phyloP scores from a whole-genome alignment of 2,113 vertebrate genomes.

The Phalacrocorax aristotelis region DNA sequence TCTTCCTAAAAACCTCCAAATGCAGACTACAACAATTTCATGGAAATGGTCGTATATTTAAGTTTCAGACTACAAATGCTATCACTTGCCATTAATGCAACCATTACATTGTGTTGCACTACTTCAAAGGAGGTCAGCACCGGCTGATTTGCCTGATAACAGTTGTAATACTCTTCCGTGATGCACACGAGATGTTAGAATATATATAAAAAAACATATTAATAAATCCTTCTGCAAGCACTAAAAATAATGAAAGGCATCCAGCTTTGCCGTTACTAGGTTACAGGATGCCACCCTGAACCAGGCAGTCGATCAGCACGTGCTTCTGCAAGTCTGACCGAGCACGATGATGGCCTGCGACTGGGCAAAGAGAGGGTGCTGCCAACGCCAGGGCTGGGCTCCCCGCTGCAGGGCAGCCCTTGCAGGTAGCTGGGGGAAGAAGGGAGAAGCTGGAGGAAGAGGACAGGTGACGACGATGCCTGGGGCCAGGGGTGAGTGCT shows the following conservation, averaged over 20 bases:
- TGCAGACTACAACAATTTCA: background rate
- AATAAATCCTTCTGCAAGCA: background rate
- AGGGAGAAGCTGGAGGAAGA: background rate
- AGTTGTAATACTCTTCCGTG: background rate
- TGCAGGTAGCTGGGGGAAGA: background rate
- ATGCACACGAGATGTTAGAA: background rate
- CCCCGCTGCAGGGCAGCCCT: background rate
- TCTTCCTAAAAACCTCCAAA: background rate
- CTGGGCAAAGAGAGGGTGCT: background rate
- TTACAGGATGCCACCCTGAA: background rate
- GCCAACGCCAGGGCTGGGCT: background rate
- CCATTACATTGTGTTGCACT: background rate
- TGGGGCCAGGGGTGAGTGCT: background rate
- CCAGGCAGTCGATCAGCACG: accelerated
- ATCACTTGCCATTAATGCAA: background rate
- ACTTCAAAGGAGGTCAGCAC: background rate
- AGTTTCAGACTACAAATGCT: background rate
- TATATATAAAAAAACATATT: background rate
- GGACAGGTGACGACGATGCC: accelerated
- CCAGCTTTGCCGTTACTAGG: background rate
- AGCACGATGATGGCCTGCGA: accelerated
- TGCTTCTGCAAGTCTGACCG: background rate
- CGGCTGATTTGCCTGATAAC: background rate
- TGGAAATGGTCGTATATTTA: background rate
- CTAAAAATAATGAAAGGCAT: background rate